Evolutionary conservation across 2,113 vertebrate genomes (phyloP), one percentile per base, ranked within the genome.

Genomic region (Coreoperca whiteheadi): DNA sequence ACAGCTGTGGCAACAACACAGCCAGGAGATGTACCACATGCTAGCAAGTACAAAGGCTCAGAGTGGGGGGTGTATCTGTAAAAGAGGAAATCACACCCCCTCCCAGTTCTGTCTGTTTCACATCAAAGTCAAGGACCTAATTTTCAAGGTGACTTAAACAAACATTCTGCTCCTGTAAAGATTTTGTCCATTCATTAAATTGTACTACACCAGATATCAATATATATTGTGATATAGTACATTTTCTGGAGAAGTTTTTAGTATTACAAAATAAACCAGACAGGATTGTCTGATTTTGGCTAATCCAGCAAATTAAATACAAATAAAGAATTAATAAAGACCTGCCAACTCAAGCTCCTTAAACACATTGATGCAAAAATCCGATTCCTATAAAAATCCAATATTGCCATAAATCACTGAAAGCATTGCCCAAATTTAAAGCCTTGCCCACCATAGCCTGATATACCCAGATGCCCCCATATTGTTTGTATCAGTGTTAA

Each of bases 1-100:
- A 61, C 91, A 94, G 94, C 93, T 94, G 93, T 88, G 83, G 86
- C 69, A 92, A 93, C 87, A 89, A 82, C 78, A 83, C 74, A n/a
- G n/a, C n/a, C n/a, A 72, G 79, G 81, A 76, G 80, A 80, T 81
- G 77, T 61, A 72, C 84, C 89, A 81, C 91, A 92, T 88, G 91
- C 87, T 72, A 66, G 79, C 74, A 87, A 59, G 90, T 93, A 93
- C 93, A 94, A 94, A 94, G 88, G 82, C 87, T 75, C 39, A 18
- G 53, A 57, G 76, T 59, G 30, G 84, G 72, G 86, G 76, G 82
- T 71, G 85, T 46, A 71, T 87, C 87, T 83, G 64, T 77, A 79
- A 85, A 84, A 88, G 82, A 92, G 92, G 92, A 94, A 90, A 84
- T 92, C 69, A 81, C 91, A 84, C 86, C 78, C 63, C 75, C 60